A percentile compares a stretch with the other conserved stretches of the same genome.
These are phyloP conservation scores for Pogonus chalceus DNA, from an alignment of 1,140 invertebrate species.

Conservation along the genomic window DNA sequence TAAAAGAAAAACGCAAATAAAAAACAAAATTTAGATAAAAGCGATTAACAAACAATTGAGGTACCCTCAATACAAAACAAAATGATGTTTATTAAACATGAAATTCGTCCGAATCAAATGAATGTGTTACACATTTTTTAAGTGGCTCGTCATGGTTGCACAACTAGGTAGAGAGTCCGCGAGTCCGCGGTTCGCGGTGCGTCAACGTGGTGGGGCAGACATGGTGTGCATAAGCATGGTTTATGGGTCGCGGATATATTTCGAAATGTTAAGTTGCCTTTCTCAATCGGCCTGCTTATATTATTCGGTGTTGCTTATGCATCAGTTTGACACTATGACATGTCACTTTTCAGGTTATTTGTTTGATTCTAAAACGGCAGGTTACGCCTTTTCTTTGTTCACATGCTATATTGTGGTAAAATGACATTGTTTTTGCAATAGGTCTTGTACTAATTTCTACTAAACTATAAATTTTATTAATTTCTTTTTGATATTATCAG, in stretches of 20 bases:
- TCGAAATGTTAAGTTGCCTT: constrained; percentile 2
- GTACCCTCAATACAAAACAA: too few relatives aligned
- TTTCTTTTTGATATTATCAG: too few relatives aligned
- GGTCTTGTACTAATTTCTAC: too few relatives aligned
- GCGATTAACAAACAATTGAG: too few relatives aligned
- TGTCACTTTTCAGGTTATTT: too few relatives aligned
- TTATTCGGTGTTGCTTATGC: constrained; percentile 2
- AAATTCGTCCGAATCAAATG: neutral
- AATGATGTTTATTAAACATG: neutral
- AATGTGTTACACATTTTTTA: constrained; percentile 6
- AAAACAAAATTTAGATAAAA: too few relatives aligned
- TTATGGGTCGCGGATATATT: constrained; percentile 4
- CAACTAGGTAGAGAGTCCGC: neutral
- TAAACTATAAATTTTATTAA: too few relatives aligned
- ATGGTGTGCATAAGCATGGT: neutral
- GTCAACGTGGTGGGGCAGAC: neutral
- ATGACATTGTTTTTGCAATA: too few relatives aligned
- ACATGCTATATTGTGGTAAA: too few relatives aligned
- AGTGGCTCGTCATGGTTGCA: constrained; percentile 3
- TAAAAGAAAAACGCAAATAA: too few relatives aligned
- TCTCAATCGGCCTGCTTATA: constrained; percentile 5
- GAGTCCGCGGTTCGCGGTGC: neutral
- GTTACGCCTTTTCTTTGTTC: too few relatives aligned
- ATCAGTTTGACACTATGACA: neutral
- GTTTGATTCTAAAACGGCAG: too few relatives aligned